Base-by-base conservation (phyloP, 2,113 vertebrate genomes). In the Cairina moschata region DNA sequence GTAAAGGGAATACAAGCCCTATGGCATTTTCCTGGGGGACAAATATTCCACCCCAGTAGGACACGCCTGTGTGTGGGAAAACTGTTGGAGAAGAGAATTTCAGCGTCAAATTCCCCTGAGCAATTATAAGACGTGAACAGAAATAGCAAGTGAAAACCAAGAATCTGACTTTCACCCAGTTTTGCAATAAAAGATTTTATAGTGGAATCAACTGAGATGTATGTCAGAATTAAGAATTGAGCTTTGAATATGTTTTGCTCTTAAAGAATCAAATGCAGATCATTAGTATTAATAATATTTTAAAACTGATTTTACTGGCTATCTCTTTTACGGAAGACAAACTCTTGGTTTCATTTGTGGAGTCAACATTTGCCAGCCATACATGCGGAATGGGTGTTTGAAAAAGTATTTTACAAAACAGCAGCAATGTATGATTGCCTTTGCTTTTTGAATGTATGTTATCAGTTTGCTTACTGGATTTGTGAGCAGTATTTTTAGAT, bases 361-460 rank as follows among this genome's bases (percentile, higher is more conserved):
- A 54, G 31, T 38, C 48, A 82, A 58, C 9, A 36, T 3, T 17
- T 6, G 31, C 4, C 52, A n/a, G 20, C n/a, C 52, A 72, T 31
- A 56, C 15, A 13, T 11, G 3, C n/a, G 54, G 32, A 65, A 83
- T 0, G 7, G 13, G 58, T 0, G 0, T 59, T 52, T 8, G 4
- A 40, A 71, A 55, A 52, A 40, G 8, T n/a, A 50, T 79, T 88
- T 91, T 48, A 60, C 48, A 65, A 34, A 82, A 31, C 23, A 56
- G 42, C 50, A 48, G 52, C 65, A 73, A 66, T 32, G 25, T 4
- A 11, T 65, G 7, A 38, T 52, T 56, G 46, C 21, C 55, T 81
- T 88, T 90, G 52, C 16, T 46, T 86, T 75, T 62, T 65, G 60
- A 75, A 72, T 0, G 2, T 14, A 13, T 29, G 13, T 44, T 66